Evolutionary conservation across 1,140 invertebrate species (phyloP), one percentile per base, ranked within the genome.

Genomic region (Bombyx mandarina): DNA sequence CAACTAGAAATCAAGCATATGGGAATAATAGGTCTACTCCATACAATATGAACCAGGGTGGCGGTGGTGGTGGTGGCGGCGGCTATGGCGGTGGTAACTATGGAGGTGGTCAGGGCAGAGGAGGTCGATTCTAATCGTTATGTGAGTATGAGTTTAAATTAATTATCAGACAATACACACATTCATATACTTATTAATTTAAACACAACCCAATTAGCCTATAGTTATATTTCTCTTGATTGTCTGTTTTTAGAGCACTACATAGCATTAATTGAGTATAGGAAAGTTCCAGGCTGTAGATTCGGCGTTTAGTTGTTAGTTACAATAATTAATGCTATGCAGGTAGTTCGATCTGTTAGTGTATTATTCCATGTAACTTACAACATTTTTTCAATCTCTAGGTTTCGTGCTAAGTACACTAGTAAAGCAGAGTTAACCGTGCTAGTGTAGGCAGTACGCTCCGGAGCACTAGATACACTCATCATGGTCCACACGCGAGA

Each of bases 1-100:
- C 92, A 6, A 91, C 92, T 8, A 88, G 92, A 69, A 93, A 92
- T 65, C 93, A 93, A 54, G 80, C 82, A 70, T 93, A 92, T 56
- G 60, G 88, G 56, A 91, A 91, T 64, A 91, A 90, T 62, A 79
- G 91, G 73, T 84, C 90, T 42, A 78, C 90, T 43, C 92, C 93
- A 26, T 94, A 94, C 83, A 92, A 90, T 58, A 89, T 90, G 69
- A 91, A 90, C 61, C 82, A 86, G 62, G 79, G 88, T 65, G 79
- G 88, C 61, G 84, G 87, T 53, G 88, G 89, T 61, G 86, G 91
- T 8, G 88, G 68, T 26, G 67, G 79, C 18, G 72, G 73, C 51
- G 73, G 75, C 35, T 73, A 80, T 54, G 78, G 77, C 43, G 75
- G 79, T 35, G 71, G 76, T 48, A 60, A 58, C 53, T 63, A 69